These are phyloP conservation scores for Trilocha varians DNA, from an alignment of 2,888 invertebrate species.

Conservation along the genomic window DNA sequence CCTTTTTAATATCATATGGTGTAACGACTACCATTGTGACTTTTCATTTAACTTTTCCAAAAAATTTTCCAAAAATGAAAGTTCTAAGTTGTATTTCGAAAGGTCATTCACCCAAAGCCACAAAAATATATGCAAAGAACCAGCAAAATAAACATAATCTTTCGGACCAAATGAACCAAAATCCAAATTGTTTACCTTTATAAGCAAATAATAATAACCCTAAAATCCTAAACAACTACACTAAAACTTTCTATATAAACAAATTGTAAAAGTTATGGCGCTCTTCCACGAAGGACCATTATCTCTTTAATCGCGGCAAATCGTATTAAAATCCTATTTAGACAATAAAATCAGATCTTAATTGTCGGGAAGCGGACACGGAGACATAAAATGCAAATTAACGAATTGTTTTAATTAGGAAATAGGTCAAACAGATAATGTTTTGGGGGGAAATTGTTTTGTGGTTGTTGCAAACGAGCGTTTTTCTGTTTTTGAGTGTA, in stretches of 20 bases:
- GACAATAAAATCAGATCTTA: slow-evolving; percentile 1
- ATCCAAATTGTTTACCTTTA: too few relatives aligned
- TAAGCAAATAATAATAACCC: too few relatives aligned
- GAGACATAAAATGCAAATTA: slow-evolving; percentile 9
- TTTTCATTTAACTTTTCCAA: too few relatives aligned
- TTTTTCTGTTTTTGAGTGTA: not conserved
- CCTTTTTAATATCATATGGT: too few relatives aligned
- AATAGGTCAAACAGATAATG: slow-evolving; percentile 28
- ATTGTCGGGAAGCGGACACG: slow-evolving; percentile 1
- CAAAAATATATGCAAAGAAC: too few relatives aligned
- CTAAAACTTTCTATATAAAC: not conserved
- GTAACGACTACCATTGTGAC: too few relatives aligned
- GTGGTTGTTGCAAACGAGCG: slow-evolving; percentile 3
- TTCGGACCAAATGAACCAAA: too few relatives aligned
- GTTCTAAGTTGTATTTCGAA: too few relatives aligned
- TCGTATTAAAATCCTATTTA: not conserved
- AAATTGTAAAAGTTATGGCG: not conserved
- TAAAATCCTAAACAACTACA: not conserved
- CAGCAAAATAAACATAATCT: too few relatives aligned
- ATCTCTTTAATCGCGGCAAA: not conserved
- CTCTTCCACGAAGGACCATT: not conserved
- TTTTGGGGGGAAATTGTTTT: slow-evolving; percentile 26
- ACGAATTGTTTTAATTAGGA: slow-evolving; percentile 18
- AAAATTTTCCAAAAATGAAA: too few relatives aligned
- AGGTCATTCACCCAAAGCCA: too few relatives aligned